phyloP scores from a whole-genome alignment of 1,140 invertebrate species.

The Drosophila ficusphila region DNA sequence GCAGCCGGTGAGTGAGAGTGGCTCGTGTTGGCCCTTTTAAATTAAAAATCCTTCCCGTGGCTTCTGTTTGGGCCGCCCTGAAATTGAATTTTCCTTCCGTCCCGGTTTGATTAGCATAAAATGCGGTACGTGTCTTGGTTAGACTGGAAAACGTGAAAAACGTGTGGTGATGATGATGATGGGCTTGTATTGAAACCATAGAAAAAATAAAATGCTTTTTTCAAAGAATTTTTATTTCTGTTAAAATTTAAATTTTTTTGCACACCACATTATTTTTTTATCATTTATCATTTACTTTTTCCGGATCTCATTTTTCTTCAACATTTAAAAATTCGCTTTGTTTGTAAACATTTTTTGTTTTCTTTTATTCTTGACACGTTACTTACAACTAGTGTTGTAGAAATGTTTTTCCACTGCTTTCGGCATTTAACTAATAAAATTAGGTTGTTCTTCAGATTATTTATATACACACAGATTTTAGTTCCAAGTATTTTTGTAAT shows the following conservation, averaged over 20 bases:
- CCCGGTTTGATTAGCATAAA: conserved; percentile 61
- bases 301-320: conserved; percentile 24
- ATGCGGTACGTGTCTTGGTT: conserved; percentile 52
- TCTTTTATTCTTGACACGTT: conserved; percentile 13
- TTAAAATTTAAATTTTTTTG: conserved; percentile 74
- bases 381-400: conserved; percentile 32
- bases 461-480: conserved; percentile 40
- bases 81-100: conserved; percentile 57
- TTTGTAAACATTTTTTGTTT: conserved; percentile 41
- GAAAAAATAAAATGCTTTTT: conserved; percentile 39
- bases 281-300: conserved; percentile 44
- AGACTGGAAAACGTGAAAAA: conserved; percentile 24
- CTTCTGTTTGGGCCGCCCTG: conserved; percentile 12
- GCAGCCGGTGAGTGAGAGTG: not conserved
- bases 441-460: conserved; percentile 17
- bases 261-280: conserved; percentile 72
- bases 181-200: conserved; percentile 15
- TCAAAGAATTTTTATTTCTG: conserved; percentile 75
- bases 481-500: conserved; percentile 19
- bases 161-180: conserved; percentile 5
- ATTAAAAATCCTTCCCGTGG: conserved; percentile 57
- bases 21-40: conserved; percentile 54
- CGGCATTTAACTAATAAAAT: conserved; percentile 19
- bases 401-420: conserved; percentile 24
- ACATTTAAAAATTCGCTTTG: conserved; percentile 60